A percentile compares a stretch with the other conserved stretches of the same genome.
These are phyloP conservation scores for Andrena minutula DNA, from an alignment of 2,888 invertebrate species.

Conservation along the genomic window DNA sequence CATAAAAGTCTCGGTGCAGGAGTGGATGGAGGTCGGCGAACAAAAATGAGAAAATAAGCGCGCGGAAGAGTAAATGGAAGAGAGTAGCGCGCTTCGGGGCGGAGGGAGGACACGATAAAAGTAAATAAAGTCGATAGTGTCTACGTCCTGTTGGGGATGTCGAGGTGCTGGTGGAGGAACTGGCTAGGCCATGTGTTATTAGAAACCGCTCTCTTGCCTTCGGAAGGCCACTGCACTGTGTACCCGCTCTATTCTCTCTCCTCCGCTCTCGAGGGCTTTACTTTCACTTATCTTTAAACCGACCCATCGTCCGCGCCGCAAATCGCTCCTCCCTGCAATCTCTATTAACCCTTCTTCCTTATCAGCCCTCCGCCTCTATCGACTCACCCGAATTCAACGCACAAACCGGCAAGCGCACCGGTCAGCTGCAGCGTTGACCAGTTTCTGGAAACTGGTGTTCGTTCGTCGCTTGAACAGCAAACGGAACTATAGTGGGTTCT, in stretches of 20 bases:
- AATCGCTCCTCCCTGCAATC: conserved; percentile 10
- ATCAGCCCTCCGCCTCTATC: not conserved
- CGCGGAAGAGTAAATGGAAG: conserved; percentile 61
- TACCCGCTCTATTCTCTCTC: not conserved
- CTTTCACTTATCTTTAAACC: conserved; percentile 55
- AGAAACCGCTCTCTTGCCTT: conserved; percentile 63
- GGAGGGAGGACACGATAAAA: conserved; percentile 68
- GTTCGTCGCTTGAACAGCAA: not conserved
- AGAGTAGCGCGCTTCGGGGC: conserved; percentile 15
- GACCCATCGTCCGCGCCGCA: conserved; percentile 11
- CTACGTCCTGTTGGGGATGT: conserved; percentile 41
- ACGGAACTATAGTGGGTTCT: not conserved
- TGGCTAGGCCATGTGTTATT: conserved; percentile 65
- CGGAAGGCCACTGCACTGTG: not conserved
- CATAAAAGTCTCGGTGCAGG: conserved; percentile 52
- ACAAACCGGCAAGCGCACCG: not conserved
- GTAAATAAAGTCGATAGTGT: conserved; percentile 72
- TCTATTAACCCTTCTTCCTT: conserved; percentile 29
- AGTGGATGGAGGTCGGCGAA: conserved; percentile 44
- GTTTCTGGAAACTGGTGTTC: not conserved
- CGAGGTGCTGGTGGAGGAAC: conserved; percentile 17
- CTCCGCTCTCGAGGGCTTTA: conserved; percentile 38
- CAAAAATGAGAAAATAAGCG: conserved; percentile 75
- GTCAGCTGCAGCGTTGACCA: not conserved
- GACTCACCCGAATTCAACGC: not conserved